Evolutionary conservation across 2,113 vertebrate species (phyloP), one percentile per base, ranked within the genome.

Genomic region (Calypte anna): DNA sequence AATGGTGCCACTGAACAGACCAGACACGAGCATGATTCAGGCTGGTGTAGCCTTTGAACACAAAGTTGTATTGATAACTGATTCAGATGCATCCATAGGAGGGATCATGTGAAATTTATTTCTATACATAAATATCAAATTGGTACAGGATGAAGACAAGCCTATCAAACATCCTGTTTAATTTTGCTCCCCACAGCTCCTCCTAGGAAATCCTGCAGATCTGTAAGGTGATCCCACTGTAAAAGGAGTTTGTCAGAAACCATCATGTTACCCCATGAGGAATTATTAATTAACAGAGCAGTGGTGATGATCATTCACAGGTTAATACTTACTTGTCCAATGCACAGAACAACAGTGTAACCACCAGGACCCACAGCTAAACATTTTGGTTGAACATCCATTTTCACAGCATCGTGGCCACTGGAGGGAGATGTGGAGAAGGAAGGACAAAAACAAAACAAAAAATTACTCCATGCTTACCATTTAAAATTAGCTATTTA

Each of bases 371-470:
- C 98, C 10, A 97, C 98, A 1, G 98, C 98, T 44, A 99, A 95
- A 74, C 98, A 98, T 97, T 99, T 99, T 7, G 99, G 99, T 66
- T 99, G 99, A 43, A 98, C 90, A 48, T 99, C 99, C 98, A 99
- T 98, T 96, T 99, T 99, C 87, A 99, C 96, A 74, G 99, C 89
- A 85, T 99, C 98, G 95, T 98, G 98, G 36, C 98, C 98, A 88
- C 99, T 99, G 93, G 27, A 84, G 43, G 68, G 87, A 58, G 30
- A 19, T 0, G 0, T 30, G 13, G 33, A 33, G 33, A 33, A 33
- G 10, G 5, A 88, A 88, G 18, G 7, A 86, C 11, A 93, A 80
- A 61, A 6, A 6, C 40, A 40, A 40, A 90, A 38, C 36, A 10
- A n/a, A n/a, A 25, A 82, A 27, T 68, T 62, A 83, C 66, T 66